phyloP scores from a whole-genome alignment of 2,888 invertebrate species.

The Drosophila mimica region DNA sequence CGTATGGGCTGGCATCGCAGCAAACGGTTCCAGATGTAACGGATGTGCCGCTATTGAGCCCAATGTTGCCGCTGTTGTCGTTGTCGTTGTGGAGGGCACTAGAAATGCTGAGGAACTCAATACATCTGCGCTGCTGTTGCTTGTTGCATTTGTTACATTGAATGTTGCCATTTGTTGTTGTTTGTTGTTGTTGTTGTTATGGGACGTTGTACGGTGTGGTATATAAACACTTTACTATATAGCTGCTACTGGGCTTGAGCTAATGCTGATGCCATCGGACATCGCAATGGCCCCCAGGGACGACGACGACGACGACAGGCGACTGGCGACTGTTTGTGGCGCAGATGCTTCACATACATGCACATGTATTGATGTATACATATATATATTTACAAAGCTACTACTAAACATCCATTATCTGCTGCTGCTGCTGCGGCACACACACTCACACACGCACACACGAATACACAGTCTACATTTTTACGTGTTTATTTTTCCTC shows the following conservation, averaged over 20 bases:
- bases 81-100: constrained; percentile 72
- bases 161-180: constrained; percentile 79
- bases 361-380: constrained; percentile 14
- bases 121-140: constrained; percentile 73
- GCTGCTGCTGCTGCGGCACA: constrained; percentile 45
- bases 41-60: constrained; percentile 41
- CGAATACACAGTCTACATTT: constrained; percentile 70
- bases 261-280: constrained; percentile 36
- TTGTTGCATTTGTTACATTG: constrained; percentile 62
- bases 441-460: constrained; percentile 53
- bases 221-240: constrained; percentile 13
- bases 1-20: constrained; percentile 63
- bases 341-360: constrained; percentile 52
- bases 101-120: constrained; percentile 77
- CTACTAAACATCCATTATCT: constrained; percentile 69
- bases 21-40: constrained; percentile 74
- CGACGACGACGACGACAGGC: constrained; percentile 35
- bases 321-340: constrained; percentile 34
- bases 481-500: constrained; percentile 64
- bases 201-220: constrained; percentile 14
- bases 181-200: constrained; percentile 25
- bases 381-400: constrained; percentile 40
- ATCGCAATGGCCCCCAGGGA: constrained; percentile 46
- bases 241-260: constrained; percentile 22
- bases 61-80: constrained; percentile 28